Base-by-base conservation (phyloP, 1,140 invertebrate genomes). In the Lineus longissimus region DNA sequence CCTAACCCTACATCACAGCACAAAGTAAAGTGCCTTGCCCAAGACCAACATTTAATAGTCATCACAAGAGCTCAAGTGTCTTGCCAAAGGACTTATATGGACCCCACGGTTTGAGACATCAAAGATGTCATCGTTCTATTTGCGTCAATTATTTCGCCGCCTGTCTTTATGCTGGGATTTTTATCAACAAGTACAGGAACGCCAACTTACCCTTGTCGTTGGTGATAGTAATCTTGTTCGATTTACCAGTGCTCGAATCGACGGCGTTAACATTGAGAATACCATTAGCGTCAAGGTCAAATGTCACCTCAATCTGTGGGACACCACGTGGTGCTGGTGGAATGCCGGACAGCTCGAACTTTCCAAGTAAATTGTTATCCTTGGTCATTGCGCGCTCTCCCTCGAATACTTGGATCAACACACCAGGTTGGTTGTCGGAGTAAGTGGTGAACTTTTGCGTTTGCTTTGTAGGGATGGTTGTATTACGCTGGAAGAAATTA, bases 181-280 rank as follows among this genome's bases (percentile, higher is more conserved):
- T 36, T 4, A 36, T 36, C 33, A 36, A 4, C 4, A 15, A 36
- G 4, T 15, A 36, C 15, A 15, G 15, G 33, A 7, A 7, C 33
- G 4, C 6, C 4, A 7, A 36, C 19, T 65, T 64, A 30, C 73
- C 94, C 81, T 97, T 97, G 83, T 97, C 94, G 75, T 98, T 97
- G 73, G 93, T 97, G 72, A 97, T 97, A 25, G 93, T 96, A 79
- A 98, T 97, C 82, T 96, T 96, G 82, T 96, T 97, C 74, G 92
- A 90, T 82, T 95, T 95, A 19, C 71, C 71, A 9, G 73, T 71
- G 1, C 80, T 81, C 69, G 85, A 85, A 63, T 86, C 85, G 27
- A 75, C 70, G 43, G 85, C 85, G 29, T 77, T 70, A 1, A 80
- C 79, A 51, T 77, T 79, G 29, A 81, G 55, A 56, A 80, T 81